phyloP scores from a whole-genome alignment of 2,888 invertebrate species.

The Leptura quadrifasciata region DNA sequence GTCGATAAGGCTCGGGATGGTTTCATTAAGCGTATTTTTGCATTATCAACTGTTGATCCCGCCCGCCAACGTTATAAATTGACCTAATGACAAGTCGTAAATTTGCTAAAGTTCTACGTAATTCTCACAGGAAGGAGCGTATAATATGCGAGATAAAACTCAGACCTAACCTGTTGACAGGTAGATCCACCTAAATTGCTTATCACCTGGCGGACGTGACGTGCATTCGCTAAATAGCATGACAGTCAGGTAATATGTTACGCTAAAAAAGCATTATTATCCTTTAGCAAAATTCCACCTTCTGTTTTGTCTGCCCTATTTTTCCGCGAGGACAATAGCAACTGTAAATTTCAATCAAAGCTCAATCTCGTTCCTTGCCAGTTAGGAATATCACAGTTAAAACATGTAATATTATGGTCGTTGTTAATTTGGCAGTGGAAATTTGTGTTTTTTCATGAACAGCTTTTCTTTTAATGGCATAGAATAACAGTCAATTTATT shows the following conservation, averaged over 20 bases:
- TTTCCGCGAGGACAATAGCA: too few relatives aligned
- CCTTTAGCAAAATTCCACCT: not conserved
- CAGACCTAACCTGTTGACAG: not conserved
- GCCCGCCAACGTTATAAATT: not conserved
- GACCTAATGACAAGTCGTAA: not conserved
- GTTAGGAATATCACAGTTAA: too few relatives aligned
- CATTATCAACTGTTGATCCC: not conserved
- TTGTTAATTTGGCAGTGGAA: too few relatives aligned
- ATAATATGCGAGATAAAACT: constrained; percentile 18
- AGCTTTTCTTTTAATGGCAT: too few relatives aligned
- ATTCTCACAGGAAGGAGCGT: constrained; percentile 7
- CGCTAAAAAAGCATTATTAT: not conserved
- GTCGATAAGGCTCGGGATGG: not conserved
- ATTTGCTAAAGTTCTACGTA: not conserved
- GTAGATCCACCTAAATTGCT: not conserved
- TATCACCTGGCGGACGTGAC: not conserved
- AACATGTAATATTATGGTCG: too few relatives aligned
- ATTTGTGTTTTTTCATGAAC: too few relatives aligned
- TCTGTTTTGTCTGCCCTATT: too few relatives aligned
- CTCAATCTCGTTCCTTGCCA: too few relatives aligned
- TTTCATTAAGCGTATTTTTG: not conserved
- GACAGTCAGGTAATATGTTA: not conserved
- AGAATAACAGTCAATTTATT: too few relatives aligned
- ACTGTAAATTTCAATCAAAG: too few relatives aligned
- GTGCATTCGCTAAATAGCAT: not conserved